phyloP scores from a whole-genome alignment of 2,888 invertebrate species.

The Baccha elongata region DNA sequence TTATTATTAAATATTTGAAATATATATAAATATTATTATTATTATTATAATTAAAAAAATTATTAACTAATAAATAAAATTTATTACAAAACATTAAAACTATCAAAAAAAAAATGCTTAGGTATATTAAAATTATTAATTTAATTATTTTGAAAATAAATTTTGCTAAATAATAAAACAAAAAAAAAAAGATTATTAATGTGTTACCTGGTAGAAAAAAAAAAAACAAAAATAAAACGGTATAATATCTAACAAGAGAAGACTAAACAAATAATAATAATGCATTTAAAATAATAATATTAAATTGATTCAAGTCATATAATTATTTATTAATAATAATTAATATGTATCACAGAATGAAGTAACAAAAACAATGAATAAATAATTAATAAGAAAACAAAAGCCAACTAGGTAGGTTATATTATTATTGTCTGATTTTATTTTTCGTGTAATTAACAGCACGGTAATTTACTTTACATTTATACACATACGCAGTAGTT shows the following conservation, averaged over 20 bases:
- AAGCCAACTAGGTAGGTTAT: conserved; percentile 70
- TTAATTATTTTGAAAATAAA: conserved; percentile 49
- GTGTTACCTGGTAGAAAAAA: conserved; percentile 70
- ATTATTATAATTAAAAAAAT: conserved; percentile 56
- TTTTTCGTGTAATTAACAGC: conserved; percentile 64
- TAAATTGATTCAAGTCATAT: neutral
- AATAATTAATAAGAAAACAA: conserved; percentile 5
- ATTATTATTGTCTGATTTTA: conserved; percentile 41
- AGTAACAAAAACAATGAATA: conserved; percentile 43
- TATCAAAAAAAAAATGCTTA: conserved; percentile 64
- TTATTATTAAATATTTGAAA: conserved; percentile 81
- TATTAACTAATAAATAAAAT: conserved; percentile 73
- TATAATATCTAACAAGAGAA: conserved; percentile 40
- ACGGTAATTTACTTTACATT: conserved; percentile 60
- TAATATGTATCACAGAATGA: conserved; percentile 16
- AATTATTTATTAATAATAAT: neutral
- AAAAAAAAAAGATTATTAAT: conserved; percentile 54
- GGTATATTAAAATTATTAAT: conserved; percentile 63
- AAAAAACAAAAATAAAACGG: conserved; percentile 16
- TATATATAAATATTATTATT: conserved; percentile 74
- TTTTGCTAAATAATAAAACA: conserved; percentile 53
- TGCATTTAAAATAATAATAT: conserved; percentile 34
- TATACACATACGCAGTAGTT: conserved; percentile 66
- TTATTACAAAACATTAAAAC: conserved; percentile 59
- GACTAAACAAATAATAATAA: conserved; percentile 44